Base-by-base conservation (phyloP, 2,113 vertebrate genomes). In the Hydrolagus affinis region DNA sequence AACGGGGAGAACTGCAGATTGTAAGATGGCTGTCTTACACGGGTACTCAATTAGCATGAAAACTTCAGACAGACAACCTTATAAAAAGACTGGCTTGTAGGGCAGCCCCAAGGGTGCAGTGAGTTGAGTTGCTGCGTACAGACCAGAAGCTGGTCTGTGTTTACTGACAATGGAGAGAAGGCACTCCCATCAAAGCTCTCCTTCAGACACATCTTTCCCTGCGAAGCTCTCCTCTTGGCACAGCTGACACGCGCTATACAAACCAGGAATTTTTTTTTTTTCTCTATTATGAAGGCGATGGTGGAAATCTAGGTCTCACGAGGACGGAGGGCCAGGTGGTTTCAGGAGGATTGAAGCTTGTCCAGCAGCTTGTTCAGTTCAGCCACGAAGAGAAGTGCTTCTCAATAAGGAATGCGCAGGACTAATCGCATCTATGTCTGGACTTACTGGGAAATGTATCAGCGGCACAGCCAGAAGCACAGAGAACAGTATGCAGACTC, bases 401-500 rank as follows among this genome's bases (percentile, higher is more conserved):
- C 44, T 44, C 44, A 44, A 19, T 21, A 11, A 78, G 30, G 62
- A 44, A 44, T 66, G 10, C 23, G 30, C 9, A 83, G 21, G 44
- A 64, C 11, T 15, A 25, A 66, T 21, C n/a, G 21, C 14, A 80
- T 21, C 0, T 59, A 85, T 21, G 86, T 83, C 75, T 87, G 71
- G 85, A 96, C 97, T 96, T 89, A 99, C 98, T 28, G 98, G 97
- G 89, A 99, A 99, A 87, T 98, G 95, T 89, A 98, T 97, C 1
- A 99, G 94, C 0, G 97, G 98, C 2, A 98, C 95, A 0, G 97
- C 96, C 86, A 97, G 86, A 87, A 98, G 88, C 89, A 99, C 96
- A 10, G 97, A 91, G 32, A 95, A 88, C 0, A 98, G 93, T 70
- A 98, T 93, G 87, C 95, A 94, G n/a, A 96, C 86, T 86, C 95